A percentile compares a stretch with the other conserved stretches of the same genome.
phyloP scores from a whole-genome alignment of 2,113 vertebrate genomes.

The Scolopax mira region DNA sequence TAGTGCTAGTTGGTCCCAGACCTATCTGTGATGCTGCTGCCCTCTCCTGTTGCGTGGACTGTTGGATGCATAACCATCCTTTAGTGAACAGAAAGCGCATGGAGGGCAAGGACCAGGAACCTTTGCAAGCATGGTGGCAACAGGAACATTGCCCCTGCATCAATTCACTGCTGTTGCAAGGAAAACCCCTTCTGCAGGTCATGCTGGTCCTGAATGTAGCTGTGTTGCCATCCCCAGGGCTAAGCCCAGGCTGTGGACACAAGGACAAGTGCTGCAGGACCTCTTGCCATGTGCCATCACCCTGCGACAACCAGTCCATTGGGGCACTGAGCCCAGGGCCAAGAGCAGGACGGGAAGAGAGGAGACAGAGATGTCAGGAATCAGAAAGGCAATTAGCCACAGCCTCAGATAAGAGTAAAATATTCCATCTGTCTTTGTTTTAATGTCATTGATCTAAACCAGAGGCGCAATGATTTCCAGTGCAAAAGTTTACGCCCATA shows the following conservation, averaged over 20 bases:
- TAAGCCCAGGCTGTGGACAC: not conserved
- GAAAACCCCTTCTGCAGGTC: not conserved
- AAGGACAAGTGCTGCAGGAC: rapidly evolving
- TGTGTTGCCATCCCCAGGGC: not conserved
- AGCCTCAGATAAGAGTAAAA: conserved; percentile 7
- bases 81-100: rapidly evolving
- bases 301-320: not conserved
- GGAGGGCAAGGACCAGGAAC: not conserved
- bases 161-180: not conserved
- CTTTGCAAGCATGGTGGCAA: not conserved
- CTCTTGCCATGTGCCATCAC: not conserved
- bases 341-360: not conserved
- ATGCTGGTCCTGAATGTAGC: rapidly evolving
- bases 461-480: not conserved
- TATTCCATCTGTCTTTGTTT: conserved; percentile 15
- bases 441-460: conserved; percentile 33
- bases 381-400: conserved; percentile 18
- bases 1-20: not conserved
- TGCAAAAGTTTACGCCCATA: not conserved
- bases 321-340: not conserved
- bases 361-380: not conserved
- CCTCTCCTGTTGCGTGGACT: not conserved
- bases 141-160: rapidly evolving
- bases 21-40: not conserved
- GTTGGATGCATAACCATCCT: not conserved